A percentile compares a stretch with the other conserved stretches of the same genome.
Evolutionary conservation across 1,140 invertebrate species (phyloP).

Genomic region (Drosophila melanica): DNA sequence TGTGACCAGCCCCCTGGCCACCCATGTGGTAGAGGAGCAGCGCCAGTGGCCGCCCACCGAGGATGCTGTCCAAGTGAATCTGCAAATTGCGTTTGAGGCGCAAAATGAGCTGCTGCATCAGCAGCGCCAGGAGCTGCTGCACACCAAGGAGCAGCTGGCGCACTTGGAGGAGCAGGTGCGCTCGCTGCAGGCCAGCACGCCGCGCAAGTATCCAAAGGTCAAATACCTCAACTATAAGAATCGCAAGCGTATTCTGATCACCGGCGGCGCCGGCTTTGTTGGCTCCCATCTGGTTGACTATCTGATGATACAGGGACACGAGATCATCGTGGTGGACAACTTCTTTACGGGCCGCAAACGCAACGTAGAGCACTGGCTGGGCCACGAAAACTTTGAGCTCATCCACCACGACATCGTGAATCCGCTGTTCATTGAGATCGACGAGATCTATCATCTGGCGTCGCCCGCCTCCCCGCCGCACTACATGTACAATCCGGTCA

Average conservation of each 20-base stretch:
- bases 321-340: slow-evolving; percentile 99
- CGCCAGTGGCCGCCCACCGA: slow-evolving; percentile 64
- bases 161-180: slow-evolving; percentile 89
- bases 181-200: slow-evolving; percentile 88
- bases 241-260: slow-evolving; percentile 95
- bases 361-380: slow-evolving; percentile 99
- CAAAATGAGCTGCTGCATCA: slow-evolving; percentile 58
- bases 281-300: slow-evolving; percentile 98
- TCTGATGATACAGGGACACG: slow-evolving; percentile 98
- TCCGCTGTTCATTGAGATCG: slow-evolving; percentile 98
- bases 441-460: slow-evolving; percentile 99
- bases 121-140: slow-evolving; percentile 85
- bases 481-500: slow-evolving; percentile 99
- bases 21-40: slow-evolving; percentile 37
- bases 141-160: slow-evolving; percentile 87
- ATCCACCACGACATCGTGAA: slow-evolving; percentile 99
- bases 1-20: not conserved
- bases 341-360: slow-evolving; percentile 98
- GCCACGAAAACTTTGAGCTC: slow-evolving; percentile 99
- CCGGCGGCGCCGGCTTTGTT: slow-evolving; percentile 99
- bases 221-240: slow-evolving; percentile 95
- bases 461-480: slow-evolving; percentile 99
- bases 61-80: slow-evolving; percentile 42
- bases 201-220: slow-evolving; percentile 95
- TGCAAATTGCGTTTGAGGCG: slow-evolving; percentile 60